Conservation (phyloP, 2,113 vertebrate species). For the Oncorhynchus gorbuscha region DNA sequence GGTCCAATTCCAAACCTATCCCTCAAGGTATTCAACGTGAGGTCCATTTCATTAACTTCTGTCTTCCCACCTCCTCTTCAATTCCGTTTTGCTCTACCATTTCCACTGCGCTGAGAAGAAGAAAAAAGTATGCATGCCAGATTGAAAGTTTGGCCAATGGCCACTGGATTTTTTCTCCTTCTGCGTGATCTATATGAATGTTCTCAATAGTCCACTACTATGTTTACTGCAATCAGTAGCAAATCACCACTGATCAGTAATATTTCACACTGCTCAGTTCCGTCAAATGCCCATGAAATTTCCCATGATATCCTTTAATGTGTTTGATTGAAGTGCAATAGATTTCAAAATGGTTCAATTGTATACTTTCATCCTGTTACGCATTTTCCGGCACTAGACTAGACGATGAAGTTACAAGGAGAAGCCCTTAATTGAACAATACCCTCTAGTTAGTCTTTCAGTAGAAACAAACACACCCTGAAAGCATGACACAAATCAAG, state of each 20-base stretch:
- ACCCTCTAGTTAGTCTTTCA: constrained; percentile 16
- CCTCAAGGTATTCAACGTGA: constrained; percentile 73
- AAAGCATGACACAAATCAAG: constrained; percentile 42
- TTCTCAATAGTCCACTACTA: not conserved
- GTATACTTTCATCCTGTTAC: not conserved
- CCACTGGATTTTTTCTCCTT: constrained; percentile 13
- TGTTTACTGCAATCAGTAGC: too few relatives aligned
- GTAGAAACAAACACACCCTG: not conserved
- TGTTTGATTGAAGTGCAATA: not conserved
- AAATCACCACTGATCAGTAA: too few relatives aligned
- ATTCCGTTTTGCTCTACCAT: constrained; percentile 49
- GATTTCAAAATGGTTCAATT: not conserved
- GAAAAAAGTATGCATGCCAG: constrained; percentile 48
- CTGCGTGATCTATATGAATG: not conserved
- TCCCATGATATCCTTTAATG: not conserved
- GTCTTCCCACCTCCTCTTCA: constrained; percentile 54
- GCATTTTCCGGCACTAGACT: not conserved
- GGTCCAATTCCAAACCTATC: constrained; percentile 69
- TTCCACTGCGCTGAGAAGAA: constrained; percentile 39
- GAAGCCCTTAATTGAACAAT: not conserved
- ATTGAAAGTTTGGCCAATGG: constrained; percentile 35
- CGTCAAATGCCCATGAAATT: too few relatives aligned
- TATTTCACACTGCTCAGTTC: too few relatives aligned
- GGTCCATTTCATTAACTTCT: constrained; percentile 73
- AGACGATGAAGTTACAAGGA: not conserved